Evolutionary conservation across 2,797 vertebrate genomes (phyloP).

Genomic region (Muraenolepis orangiensis): DNA sequence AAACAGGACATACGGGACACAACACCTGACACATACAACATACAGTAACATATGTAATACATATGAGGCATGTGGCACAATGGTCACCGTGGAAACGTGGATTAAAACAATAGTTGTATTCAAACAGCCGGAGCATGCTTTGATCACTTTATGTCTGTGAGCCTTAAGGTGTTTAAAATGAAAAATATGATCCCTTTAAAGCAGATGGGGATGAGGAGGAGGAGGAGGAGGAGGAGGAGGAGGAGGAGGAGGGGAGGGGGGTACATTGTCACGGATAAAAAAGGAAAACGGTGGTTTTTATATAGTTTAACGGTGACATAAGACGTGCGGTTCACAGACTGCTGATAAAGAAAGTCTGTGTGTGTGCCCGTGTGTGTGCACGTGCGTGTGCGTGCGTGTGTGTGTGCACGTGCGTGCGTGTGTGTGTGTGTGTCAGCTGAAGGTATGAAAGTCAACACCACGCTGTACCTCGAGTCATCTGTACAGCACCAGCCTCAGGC

Average conservation of each 20-base stretch:
- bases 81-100: not conserved
- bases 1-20: too few species aligned
- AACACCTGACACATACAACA: not conserved
- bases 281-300: constrained; percentile 53
- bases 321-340: constrained; percentile 66
- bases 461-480: constrained; percentile 66
- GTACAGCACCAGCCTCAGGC: constrained; percentile 70
- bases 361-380: constrained; percentile 36
- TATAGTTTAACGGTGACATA: constrained; percentile 60
- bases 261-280: constrained; percentile 52
- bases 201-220: constrained; percentile 34
- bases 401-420: too few species aligned
- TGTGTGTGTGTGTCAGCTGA: constrained; percentile 29
- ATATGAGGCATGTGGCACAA: not conserved
- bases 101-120: not conserved
- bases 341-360: constrained; percentile 72
- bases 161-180: constrained; percentile 38
- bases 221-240: not conserved
- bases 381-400: not conserved
- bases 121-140: not conserved
- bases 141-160: constrained; percentile 14
- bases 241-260: not conserved
- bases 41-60: not conserved
- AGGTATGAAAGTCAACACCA: constrained; percentile 70
- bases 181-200: constrained; percentile 46